Base-by-base conservation (phyloP, 2,113 vertebrate genomes). In the Nematolebias whitei region DNA sequence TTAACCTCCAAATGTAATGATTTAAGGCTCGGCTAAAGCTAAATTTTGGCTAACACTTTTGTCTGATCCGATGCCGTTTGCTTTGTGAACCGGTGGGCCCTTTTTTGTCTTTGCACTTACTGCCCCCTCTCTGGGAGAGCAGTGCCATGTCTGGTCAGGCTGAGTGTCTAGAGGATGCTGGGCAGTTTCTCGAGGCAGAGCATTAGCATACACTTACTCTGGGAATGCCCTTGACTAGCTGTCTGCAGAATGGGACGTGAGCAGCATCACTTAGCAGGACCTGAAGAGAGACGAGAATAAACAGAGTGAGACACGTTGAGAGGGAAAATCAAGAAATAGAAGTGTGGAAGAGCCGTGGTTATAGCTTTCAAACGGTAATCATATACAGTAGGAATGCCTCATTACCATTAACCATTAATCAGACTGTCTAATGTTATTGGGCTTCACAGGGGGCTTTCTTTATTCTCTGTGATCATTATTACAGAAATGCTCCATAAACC, bases 211-310 rank as follows among this genome's bases (percentile, higher is more conserved):
- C 54, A 82, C 81, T 91, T 92, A 93, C 90, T 92, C 64, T 60
- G 87, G 92, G 89, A 92, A 91, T 92, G 93, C 90, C 93, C 91
- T 96, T 95, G 91, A 93, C 85, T 82, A 35, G 79, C 84, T 79
- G 87, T 82, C 76, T 80, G 81, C 87, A 77, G 74, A 71, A 88
- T 41, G 66, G 82, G 73, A 88, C 22, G 15, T 94, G 92, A 93
- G 85, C 72, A 71, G 90, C 87, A 91, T 86, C 65, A 24, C 63
- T 75, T 50, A 4, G 49, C 12, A 5, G 29, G 54, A 63, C 32
- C 32, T 1, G 60, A 61, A 43, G 50, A 75, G 54, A 45, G 55
- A 22, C 2, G 0, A 29, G 51, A n/a, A 50, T 11, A 51, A 65
- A 65, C 24, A 55, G 29, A 53, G 29, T 7, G 44, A 64, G 58